Conservation (phyloP, 2,113 vertebrate species). For the Aldabrachelys gigantea region DNA sequence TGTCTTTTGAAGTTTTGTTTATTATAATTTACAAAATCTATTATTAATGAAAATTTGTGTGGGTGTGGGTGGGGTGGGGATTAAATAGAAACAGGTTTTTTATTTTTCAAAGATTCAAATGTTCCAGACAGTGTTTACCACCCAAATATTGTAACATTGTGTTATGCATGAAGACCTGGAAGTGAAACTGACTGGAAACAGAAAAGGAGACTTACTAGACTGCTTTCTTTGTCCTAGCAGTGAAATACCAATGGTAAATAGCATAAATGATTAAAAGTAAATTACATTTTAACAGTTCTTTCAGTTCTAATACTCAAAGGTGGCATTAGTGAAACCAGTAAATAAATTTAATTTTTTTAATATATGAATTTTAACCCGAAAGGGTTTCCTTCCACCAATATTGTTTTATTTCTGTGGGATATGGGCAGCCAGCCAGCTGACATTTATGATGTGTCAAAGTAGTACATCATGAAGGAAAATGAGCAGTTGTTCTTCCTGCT, state of each 20-base stretch:
- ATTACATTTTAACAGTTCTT: background rate
- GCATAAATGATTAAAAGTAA: background rate
- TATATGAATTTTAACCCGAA: background rate
- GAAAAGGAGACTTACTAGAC: background rate
- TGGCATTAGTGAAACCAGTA: background rate
- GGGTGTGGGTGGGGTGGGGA: background rate
- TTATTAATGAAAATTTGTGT: background rate
- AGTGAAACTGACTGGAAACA: background rate
- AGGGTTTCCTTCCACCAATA: background rate
- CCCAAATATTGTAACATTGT: background rate
- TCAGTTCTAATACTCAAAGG: background rate
- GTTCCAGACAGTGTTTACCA: background rate
- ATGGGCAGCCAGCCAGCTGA: conserved; percentile 41
- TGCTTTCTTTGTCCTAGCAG: background rate
- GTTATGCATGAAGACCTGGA: background rate
- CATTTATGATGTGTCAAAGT: background rate
- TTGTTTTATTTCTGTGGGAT: background rate
- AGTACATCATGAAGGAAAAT: conserved; percentile 52
- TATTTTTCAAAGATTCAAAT: background rate
- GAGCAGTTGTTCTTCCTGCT: conserved; percentile 43
- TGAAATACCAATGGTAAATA: background rate
- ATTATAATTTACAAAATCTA: background rate
- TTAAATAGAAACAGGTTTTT: background rate
- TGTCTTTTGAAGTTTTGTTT: background rate
- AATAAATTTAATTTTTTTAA: background rate